phyloP scores from a whole-genome alignment of 2,113 vertebrate genomes.

The Pomatorhinus ruficollis region DNA sequence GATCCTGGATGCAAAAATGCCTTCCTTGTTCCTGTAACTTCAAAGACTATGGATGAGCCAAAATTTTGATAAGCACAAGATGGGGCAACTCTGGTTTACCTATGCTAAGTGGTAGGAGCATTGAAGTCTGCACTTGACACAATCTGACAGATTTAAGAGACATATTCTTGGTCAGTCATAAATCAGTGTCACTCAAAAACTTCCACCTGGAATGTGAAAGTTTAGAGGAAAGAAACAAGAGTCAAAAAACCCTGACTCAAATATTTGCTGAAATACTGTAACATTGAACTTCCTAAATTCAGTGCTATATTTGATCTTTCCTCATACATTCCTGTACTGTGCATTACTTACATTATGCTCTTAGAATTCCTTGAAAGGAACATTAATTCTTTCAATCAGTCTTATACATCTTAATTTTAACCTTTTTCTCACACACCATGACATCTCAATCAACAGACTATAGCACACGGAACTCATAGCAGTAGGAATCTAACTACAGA shows the following conservation, averaged over 20 bases:
- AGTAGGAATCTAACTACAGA: background rate
- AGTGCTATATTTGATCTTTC: background rate
- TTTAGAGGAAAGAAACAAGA: background rate
- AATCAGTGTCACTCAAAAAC: background rate
- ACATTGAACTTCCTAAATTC: background rate
- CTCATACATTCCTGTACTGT: background rate
- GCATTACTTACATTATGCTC: background rate
- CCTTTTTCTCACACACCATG: background rate
- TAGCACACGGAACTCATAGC: background rate
- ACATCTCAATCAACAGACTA: constrained; percentile 11
- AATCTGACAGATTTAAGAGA: background rate
- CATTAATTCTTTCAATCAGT: background rate
- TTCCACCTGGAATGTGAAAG: background rate
- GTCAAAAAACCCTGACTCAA: background rate
- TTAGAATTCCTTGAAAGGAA: background rate
- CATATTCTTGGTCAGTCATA: background rate
- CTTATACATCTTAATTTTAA: constrained; percentile 10
- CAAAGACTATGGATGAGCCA: background rate
- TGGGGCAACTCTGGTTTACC: background rate
- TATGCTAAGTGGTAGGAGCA: background rate
- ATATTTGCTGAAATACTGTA: background rate
- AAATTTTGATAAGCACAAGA: background rate
- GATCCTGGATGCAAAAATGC: background rate
- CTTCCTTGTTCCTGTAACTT: background rate
- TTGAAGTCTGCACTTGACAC: background rate